Percentiles rank a stretch among this genome's conserved stretches.
Conservation (phyloP, 2,797 vertebrate species). For the Anabacerthia variegaticeps region DNA sequence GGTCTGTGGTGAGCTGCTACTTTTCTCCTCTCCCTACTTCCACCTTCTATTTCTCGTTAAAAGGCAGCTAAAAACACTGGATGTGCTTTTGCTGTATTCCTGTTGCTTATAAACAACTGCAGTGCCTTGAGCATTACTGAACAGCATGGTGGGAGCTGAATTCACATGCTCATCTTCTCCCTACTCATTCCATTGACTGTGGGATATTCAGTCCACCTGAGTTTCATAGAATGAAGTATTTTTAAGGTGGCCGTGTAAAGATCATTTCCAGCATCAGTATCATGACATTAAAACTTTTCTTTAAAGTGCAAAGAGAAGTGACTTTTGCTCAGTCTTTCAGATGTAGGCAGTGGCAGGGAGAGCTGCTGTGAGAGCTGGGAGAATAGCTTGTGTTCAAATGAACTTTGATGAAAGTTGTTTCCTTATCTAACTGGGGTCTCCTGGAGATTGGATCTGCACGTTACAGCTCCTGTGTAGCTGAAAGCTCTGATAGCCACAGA, state of each 20-base stretch:
- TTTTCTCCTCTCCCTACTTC: neutral
- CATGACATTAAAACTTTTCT: neutral
- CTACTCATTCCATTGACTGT: neutral
- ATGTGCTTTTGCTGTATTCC: neutral
- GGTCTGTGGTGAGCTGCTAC: neutral
- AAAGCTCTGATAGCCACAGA: neutral
- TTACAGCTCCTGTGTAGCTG: neutral
- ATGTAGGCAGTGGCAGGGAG: neutral
- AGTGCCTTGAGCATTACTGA: neutral
- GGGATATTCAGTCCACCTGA: neutral
- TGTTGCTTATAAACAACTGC: neutral
- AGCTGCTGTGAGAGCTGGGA: neutral
- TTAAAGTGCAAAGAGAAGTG: neutral
- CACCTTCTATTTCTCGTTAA: constrained; percentile 14
- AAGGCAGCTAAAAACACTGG: neutral
- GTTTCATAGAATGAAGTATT: neutral
- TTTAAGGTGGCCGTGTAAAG: neutral
- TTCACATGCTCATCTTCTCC: neutral
- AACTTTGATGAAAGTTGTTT: neutral
- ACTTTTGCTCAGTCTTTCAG: neutral
- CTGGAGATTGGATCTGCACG: neutral
- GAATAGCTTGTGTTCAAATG: neutral
- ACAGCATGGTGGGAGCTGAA: neutral
- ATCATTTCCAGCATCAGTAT: neutral
- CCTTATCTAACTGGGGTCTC: neutral